Percentiles rank a stretch among this genome's conserved stretches.
phyloP scores from a whole-genome alignment of 2,797 vertebrate genomes.

The Helicolenus hilgendorfi region DNA sequence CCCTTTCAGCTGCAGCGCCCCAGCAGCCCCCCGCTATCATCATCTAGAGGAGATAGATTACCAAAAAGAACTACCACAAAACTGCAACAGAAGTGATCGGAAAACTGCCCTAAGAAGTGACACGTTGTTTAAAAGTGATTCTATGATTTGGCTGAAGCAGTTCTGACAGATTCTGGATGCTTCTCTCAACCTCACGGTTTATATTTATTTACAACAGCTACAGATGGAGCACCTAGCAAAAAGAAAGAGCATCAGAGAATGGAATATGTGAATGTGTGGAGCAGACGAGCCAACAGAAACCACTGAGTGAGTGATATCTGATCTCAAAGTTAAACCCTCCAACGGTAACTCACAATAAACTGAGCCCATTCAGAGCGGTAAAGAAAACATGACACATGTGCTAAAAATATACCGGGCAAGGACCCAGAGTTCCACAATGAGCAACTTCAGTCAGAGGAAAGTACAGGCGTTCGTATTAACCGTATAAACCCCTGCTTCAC shows the following conservation, averaged over 20 bases:
- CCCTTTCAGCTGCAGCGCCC: slow-evolving; percentile 74
- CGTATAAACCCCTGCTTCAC: slow-evolving; percentile 21
- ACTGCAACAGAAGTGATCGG: background rate
- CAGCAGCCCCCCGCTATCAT: slow-evolving; percentile 37
- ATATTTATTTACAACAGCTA: slow-evolving; percentile 53
- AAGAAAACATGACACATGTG: slow-evolving; percentile 83
- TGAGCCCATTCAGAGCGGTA: slow-evolving; percentile 68
- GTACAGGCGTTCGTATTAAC: slow-evolving; percentile 38
- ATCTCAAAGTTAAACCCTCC: slow-evolving; percentile 68
- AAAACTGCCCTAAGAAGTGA: background rate
- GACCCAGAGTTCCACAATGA: slow-evolving; percentile 73
- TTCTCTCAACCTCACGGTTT: slow-evolving; percentile 1
- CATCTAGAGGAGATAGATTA: slow-evolving; percentile 34
- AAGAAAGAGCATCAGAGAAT: background rate
- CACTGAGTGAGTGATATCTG: slow-evolving; percentile 74
- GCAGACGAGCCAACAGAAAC: slow-evolving; percentile 65
- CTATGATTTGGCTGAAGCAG: background rate
- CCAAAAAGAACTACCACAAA: background rate
- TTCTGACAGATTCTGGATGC: background rate
- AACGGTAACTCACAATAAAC: slow-evolving; percentile 79
- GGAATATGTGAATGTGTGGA: slow-evolving; percentile 74
- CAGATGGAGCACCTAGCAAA: slow-evolving; percentile 31
- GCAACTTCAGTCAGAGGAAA: slow-evolving; percentile 69
- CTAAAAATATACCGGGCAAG: slow-evolving; percentile 81
- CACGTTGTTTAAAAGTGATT: slow-evolving; percentile 6